A percentile compares a stretch with the other conserved stretches of the same genome.
Evolutionary conservation across 92 coral and sea anemone species (phyloP).

Genomic region (Blastomussa wellsi): DNA sequence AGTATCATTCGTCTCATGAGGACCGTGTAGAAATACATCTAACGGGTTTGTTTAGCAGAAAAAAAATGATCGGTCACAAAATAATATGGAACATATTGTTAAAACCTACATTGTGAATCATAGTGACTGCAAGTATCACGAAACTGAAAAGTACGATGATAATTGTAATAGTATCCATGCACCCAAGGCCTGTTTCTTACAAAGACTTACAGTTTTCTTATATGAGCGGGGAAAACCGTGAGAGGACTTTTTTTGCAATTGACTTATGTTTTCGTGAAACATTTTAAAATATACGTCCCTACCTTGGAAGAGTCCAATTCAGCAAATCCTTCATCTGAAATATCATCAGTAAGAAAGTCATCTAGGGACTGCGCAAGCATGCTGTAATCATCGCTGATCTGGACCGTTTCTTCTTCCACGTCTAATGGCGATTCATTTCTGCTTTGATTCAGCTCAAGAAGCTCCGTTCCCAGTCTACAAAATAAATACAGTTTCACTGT

Average conservation of each 20-base stretch:
- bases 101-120: too few species aligned
- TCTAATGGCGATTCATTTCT: not conserved
- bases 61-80: too few species aligned
- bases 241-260: not conserved
- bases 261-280: not conserved
- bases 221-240: not conserved
- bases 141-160: too few species aligned
- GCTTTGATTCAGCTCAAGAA: constrained; percentile 3
- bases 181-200: too few species aligned
- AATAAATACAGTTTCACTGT: not conserved
- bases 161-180: too few species aligned
- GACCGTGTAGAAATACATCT: too few species aligned
- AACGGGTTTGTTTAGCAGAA: too few species aligned
- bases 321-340: constrained; percentile 59
- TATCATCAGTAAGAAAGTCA: constrained; percentile 48
- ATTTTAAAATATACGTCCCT: not conserved
- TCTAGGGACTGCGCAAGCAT: constrained; percentile 33
- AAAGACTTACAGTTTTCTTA: not conserved
- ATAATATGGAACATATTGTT: too few species aligned
- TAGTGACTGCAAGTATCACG: too few species aligned
- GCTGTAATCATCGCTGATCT: constrained; percentile 20
- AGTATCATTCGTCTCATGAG: too few species aligned
- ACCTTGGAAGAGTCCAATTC: constrained; percentile 50
- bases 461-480: constrained; percentile 18
- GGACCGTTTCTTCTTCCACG: constrained; percentile 29